These are phyloP conservation scores for Bubo bubo DNA, from an alignment of 2,113 vertebrate species.

Conservation along the genomic window DNA sequence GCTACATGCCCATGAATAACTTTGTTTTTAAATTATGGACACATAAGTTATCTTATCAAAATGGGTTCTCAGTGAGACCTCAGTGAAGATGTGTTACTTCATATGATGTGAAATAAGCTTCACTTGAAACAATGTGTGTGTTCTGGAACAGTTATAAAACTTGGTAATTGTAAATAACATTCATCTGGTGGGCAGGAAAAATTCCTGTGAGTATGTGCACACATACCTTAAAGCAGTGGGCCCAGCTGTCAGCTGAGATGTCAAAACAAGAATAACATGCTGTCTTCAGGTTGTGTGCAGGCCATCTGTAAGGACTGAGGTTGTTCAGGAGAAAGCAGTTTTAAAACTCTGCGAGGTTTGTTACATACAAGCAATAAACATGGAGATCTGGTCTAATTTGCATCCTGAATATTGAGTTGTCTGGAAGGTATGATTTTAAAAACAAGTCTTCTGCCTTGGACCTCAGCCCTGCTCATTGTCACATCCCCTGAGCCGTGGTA, in stretches of 20 bases:
- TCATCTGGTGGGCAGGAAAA: not conserved
- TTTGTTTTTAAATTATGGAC: not conserved
- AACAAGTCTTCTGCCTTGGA: not conserved
- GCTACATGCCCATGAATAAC: fast-evolving
- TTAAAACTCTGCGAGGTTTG: not conserved
- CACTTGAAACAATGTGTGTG: not conserved
- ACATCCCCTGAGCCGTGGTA: fast-evolving
- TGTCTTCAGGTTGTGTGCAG: not conserved
- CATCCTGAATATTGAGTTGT: not conserved
- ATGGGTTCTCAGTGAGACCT: not conserved
- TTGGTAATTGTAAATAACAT: not conserved
- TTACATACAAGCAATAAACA: not conserved
- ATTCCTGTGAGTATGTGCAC: not conserved
- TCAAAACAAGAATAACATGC: not conserved
- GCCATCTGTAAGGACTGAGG: not conserved
- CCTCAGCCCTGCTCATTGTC: no score
- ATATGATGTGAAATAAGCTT: not conserved
- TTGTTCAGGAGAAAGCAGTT: not conserved
- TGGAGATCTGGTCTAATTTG: not conserved
- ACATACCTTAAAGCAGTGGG: not conserved
- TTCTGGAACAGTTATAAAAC: not conserved
- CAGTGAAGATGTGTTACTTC: not conserved
- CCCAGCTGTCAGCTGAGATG: not conserved
- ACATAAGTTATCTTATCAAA: not conserved
- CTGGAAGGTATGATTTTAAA: not conserved